These are phyloP conservation scores for Rattus norvegicus DNA, from an alignment of 2,113 vertebrate species.

Conservation along the genomic window DNA sequence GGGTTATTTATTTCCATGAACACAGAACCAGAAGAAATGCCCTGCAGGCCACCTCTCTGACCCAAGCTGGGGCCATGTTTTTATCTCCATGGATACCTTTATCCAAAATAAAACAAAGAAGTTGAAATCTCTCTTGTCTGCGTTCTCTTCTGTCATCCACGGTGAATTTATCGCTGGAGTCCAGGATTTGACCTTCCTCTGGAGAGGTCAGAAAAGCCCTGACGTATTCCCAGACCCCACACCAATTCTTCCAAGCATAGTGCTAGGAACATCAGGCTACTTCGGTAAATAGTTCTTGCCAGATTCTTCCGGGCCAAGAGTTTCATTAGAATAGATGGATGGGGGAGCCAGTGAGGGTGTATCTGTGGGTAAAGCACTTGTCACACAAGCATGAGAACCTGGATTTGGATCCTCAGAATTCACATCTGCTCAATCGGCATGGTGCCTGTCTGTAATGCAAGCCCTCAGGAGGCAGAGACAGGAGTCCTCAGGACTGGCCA, in stretches of 20 bases:
- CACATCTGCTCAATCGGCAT: neutral
- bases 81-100: neutral
- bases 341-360: too few relatives aligned
- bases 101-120: neutral
- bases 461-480: neutral
- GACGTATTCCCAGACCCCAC: neutral
- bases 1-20: neutral
- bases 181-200: neutral
- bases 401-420: neutral
- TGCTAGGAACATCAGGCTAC: neutral
- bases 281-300: neutral
- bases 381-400: too few relatives aligned
- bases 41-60: neutral
- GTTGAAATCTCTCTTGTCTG: neutral
- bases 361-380: neutral
- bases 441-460: neutral
- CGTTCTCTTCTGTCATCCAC: neutral
- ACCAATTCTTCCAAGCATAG: neutral
- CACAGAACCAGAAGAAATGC: neutral
- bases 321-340: neutral
- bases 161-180: neutral
- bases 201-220: neutral
- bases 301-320: neutral
- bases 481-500: neutral
- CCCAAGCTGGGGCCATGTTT: neutral